Base-by-base conservation (phyloP, 2,797 vertebrate genomes). In the Xenentodon cancila region DNA sequence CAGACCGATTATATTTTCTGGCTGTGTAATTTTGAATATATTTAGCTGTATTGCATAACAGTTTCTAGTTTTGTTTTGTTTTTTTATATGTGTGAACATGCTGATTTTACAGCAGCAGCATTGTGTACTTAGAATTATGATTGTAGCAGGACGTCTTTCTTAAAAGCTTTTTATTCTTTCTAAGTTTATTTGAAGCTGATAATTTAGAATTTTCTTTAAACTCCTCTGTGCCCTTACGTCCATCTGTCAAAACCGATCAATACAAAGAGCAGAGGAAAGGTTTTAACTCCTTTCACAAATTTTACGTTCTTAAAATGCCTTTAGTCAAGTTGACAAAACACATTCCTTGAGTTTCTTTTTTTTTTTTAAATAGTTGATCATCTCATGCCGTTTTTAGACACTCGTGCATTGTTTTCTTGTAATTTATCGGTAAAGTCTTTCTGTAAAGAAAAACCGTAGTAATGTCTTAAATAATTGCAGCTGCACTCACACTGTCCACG, bases 391-490 rank as follows among this genome's bases (percentile, higher is more conserved):
- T 11, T 37, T 37, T 37, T 37, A 37, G 34, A 37, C 3, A 32
- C 12, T 13, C 32, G 79, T 61, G 52, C 68, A 64, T 40, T 17
- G 3, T 72, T 68, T 17, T 50, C 73, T 61, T 84, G 66, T 91
- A 89, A 91, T 90, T 92, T 90, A 91, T 92, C 19, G 80, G 80
- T 21, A 65, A 57, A 86, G 84, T 79, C 69, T 47, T n/a, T n/a
- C n/a, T 11, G 19, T 12, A 59, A 71, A 71, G 32, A 59, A 71
- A 77, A 71, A 79, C 57, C 73, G 71, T 75, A 47, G 34, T 9
- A 37, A 9, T 25, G 73, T 77, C 63, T 76, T 75, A 68, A 74
- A 62, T 54, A 25, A 77, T 65, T 30, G 37, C 63, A 73, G 56
- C 59, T 32, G 48, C 67, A 83, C 68, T 70, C 73, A 74, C 68